Evolutionary conservation across 2,797 vertebrate genomes (phyloP), one percentile per base, ranked within the genome.

Genomic region (Semaprochilodus insignis): DNA sequence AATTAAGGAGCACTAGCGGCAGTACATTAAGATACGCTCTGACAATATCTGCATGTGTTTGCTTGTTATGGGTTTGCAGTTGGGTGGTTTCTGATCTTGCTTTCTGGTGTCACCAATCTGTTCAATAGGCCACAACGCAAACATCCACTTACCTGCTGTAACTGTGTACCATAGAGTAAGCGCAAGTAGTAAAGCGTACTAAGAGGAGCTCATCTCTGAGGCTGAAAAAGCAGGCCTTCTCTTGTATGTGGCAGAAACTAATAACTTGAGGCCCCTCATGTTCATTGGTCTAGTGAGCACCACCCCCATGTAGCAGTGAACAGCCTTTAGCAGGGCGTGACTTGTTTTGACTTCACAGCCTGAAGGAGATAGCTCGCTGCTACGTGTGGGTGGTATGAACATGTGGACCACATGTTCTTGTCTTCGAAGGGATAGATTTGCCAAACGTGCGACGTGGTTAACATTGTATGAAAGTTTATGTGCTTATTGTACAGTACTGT

Each of bases 11-110:
- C 34, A 69, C 21, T 48, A n/a, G 40, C 36, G n/a, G 66, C 40
- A 52, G 23, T 23, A 52, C 48, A 10, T 59, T 62, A 21, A 55
- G 15, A 54, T 2, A 55, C 51, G 31, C 44, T 73, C 44, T 71
- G 69, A 21, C 4, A 25, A 1, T 57, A 54, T 23, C 74, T 75
- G 74, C 74, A 75, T 75, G 74, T 27, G 55, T 44, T 62, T 62
- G 57, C n/a, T 31, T 75, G 74, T 75, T 44, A 23, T 75, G 73
- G 55, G 55, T 60, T 62, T 75, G 34, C 36, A 44, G 73, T 21
- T 57, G 27, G 70, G 51, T 73, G 21, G 69, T 27, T 73, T 19
- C 23, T 57, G 52, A 57, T 44, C 52, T 55, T 55, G 40, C 71
- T 74, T 54, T 31, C 6, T 71, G n/a, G 23, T 52, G n/a, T 71